Evolutionary conservation across 64 coral and sea anemone species (phyloP), one percentile per base, ranked within the genome.

Genomic region (Pocillopora damicornis): DNA sequence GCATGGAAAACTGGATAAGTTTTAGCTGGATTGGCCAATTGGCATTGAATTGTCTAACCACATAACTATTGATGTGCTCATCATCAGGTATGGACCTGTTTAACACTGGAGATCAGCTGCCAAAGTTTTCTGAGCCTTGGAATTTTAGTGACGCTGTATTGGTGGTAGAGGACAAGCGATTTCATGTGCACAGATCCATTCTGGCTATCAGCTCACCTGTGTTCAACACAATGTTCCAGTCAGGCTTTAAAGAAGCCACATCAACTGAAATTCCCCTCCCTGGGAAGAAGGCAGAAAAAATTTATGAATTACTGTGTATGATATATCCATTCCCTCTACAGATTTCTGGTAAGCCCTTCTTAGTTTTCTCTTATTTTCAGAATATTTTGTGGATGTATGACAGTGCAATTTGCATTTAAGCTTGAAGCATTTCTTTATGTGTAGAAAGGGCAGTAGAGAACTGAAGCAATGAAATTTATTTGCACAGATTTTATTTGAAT

Each of bases 241-340:
- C 87, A 16, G 11, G 74, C 3, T 88, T 88, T 78, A 88, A 88
- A 61, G 87, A 88, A 22, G 37, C 87, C 5, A 78, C 38, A 11
- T 73, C 77, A 76, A 76, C 76, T 11, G 87, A 88, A 61, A 88
- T 88, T 38, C 87, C 87, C 26, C 34, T 88, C n/a, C 87, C 87
- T 14, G 87, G 87, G 60, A 88, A 88, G 64, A 88, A 88, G 35
- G 87, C 87, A 1, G 87, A 88, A 13, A 77, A 61, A 35, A 60
- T 88, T 13, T 88, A 88, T 66, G 87, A 88, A 51, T 64, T 88
- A 59, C 63, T 88, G 35, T 88, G 87, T 69, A 88, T 88, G 87
- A 59, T 88, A 56, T 88, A 88, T 79, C 87, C 87, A 36, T 88
- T 88, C n/a, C 75, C 87, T 14, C 16, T 88, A 35, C 87, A 88